A percentile compares a stretch with the other conserved stretches of the same genome.
Evolutionary conservation across 2,888 invertebrate genomes (phyloP).

Genomic region (Drosophila longiperda): DNA sequence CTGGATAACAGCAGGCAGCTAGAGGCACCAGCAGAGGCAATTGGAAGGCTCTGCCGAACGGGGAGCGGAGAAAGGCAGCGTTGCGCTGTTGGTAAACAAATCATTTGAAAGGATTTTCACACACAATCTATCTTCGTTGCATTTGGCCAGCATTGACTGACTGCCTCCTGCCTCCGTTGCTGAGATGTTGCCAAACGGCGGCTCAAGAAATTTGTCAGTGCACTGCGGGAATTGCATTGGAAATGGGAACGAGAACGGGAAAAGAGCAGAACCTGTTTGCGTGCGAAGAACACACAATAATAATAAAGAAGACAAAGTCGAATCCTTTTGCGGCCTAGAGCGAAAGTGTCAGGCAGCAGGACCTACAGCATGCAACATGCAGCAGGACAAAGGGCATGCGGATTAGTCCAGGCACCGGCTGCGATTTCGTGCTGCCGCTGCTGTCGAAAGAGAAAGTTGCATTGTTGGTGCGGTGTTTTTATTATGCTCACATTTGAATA

Average conservation of each 20-base stretch:
- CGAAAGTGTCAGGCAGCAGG: slow-evolving; percentile 60
- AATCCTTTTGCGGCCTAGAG: slow-evolving; percentile 61
- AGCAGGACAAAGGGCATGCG: slow-evolving; percentile 38
- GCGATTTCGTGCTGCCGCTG: slow-evolving; percentile 26
- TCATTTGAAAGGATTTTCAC: slow-evolving; percentile 81
- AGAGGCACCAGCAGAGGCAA: slow-evolving; percentile 10
- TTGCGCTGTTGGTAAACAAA: slow-evolving; percentile 76
- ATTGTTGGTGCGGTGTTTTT: slow-evolving; percentile 49
- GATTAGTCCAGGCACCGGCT: slow-evolving; percentile 57
- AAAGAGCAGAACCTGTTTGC: slow-evolving; percentile 46
- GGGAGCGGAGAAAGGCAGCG: slow-evolving; percentile 48
- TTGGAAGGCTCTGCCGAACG: slow-evolving; percentile 27
- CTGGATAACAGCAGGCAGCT: slow-evolving; percentile 67
- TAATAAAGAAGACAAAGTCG: slow-evolving; percentile 30
- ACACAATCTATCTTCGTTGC: slow-evolving; percentile 79
- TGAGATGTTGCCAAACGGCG: slow-evolving; percentile 44
- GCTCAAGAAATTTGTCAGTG: slow-evolving; percentile 61
- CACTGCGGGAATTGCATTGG: slow-evolving; percentile 44
- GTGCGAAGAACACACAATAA: slow-evolving; percentile 23
- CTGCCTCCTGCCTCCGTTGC: slow-evolving; percentile 35
- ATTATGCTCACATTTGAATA: slow-evolving; percentile 56
- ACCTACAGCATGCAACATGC: slow-evolving; percentile 19
- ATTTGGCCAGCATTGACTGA: slow-evolving; percentile 39
- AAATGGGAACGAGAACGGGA: slow-evolving; percentile 9
- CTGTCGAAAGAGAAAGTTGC: slow-evolving; percentile 72